These are phyloP conservation scores for Lordiphosa stackelbergi DNA, from an alignment of 1,140 invertebrate species.

Conservation along the genomic window DNA sequence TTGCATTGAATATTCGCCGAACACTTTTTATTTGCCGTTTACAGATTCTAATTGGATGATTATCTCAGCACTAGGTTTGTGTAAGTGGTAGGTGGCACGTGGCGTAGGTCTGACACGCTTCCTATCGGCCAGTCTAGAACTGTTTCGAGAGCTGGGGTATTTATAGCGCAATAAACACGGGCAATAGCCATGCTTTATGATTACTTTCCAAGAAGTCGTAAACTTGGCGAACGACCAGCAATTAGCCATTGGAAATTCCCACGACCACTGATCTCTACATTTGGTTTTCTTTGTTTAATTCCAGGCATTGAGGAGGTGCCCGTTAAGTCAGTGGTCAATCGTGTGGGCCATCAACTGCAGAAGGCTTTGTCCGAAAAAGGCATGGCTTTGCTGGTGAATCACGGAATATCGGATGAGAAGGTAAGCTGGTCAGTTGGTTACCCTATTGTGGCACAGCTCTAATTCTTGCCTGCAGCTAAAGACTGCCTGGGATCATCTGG, in stretches of 20 bases:
- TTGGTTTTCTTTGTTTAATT: conserved; percentile 42
- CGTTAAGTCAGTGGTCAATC: conserved; percentile 83
- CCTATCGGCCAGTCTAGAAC: neutral
- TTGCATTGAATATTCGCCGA: conserved; percentile 7
- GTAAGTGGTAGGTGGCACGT: conserved; percentile 15
- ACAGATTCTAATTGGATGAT: conserved; percentile 10
- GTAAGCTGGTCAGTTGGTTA: conserved; percentile 70
- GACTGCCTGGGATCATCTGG: conserved; percentile 82
- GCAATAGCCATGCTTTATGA: conserved; percentile 28
- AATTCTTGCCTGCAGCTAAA: conserved; percentile 79
- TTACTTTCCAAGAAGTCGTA: conserved; percentile 29
- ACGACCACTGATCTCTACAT: conserved; percentile 27
- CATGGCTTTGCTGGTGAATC: conserved; percentile 85
- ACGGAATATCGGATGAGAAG: conserved; percentile 85
- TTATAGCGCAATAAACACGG: conserved; percentile 22
- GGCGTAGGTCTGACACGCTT: conserved; percentile 14
- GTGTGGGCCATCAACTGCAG: conserved; percentile 83
- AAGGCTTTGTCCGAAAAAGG: conserved; percentile 84
- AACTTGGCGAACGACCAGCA: conserved; percentile 45
- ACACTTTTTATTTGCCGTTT: conserved; percentile 18
- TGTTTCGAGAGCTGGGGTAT: neutral
- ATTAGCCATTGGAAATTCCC: conserved; percentile 42
- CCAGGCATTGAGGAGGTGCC: conserved; percentile 83
- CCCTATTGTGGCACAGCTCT: conserved; percentile 11
- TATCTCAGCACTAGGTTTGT: conserved; percentile 16